Percentiles rank a stretch among this genome's conserved stretches.
These are phyloP conservation scores for Eulimnadia texana DNA, from an alignment of 1,140 invertebrate genomes.

Conservation along the genomic window DNA sequence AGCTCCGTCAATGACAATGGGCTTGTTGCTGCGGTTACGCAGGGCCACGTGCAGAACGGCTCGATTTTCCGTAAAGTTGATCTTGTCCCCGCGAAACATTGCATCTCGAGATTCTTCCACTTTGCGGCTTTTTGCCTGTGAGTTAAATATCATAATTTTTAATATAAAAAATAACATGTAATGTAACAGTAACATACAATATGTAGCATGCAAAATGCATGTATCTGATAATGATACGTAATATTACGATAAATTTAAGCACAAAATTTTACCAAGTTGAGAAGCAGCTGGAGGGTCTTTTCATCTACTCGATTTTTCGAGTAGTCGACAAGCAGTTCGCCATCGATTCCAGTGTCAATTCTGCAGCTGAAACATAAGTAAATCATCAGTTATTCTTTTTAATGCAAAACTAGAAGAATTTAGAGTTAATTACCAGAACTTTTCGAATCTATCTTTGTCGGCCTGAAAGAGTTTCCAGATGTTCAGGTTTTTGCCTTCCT, in stretches of 20 bases:
- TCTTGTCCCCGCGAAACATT: conserved; percentile 90
- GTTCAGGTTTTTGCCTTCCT: conserved; percentile 49
- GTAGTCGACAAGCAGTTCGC: conserved; percentile 81
- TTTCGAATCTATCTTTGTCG: conserved; percentile 59
- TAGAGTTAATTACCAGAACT: conserved; percentile 47
- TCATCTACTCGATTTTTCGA: conserved; percentile 90
- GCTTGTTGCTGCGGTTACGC: conserved; percentile 63
- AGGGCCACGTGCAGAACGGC: conserved; percentile 91
- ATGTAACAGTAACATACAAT: too few relatives aligned
- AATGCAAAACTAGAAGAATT: neutral
- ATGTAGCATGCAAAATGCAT: too few relatives aligned
- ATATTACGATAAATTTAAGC: neutral
- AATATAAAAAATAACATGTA: too few relatives aligned
- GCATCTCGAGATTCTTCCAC: conserved; percentile 72
- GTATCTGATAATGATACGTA: too few relatives aligned
- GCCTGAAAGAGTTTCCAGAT: conserved; percentile 59
- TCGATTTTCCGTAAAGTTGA: conserved; percentile 94
- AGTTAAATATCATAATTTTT: neutral
- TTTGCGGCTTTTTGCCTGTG: conserved; percentile 58
- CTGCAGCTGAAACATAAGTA: conserved; percentile 43
- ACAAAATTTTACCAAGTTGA: conserved; percentile 47
- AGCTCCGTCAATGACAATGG: conserved; percentile 70
- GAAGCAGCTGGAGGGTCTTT: conserved; percentile 52
- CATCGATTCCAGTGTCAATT: conserved; percentile 61
- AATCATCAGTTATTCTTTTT: conserved; percentile 17